Evolutionary conservation across 2,797 vertebrate genomes (phyloP).

Genomic region (Myiotriccus ornatus): DNA sequence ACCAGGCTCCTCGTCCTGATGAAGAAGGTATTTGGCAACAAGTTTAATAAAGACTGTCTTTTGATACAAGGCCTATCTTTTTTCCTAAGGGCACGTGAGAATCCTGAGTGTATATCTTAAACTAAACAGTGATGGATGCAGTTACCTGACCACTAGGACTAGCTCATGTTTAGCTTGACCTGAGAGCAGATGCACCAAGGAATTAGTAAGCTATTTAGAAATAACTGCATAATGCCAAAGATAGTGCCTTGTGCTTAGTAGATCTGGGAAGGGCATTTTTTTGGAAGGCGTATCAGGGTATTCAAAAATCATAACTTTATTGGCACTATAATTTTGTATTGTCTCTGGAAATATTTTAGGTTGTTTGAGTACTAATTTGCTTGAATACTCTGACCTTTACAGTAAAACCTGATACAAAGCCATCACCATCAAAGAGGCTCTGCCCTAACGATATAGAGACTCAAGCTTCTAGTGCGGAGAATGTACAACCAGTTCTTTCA

Average conservation of each 20-base stretch:
- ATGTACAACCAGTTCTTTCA: conserved; percentile 70
- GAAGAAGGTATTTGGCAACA: conserved; percentile 79
- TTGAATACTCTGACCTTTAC: conserved; percentile 23
- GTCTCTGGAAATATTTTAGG: neutral
- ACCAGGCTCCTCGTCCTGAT: conserved; percentile 65
- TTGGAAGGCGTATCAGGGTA: neutral
- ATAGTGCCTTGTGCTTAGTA: neutral
- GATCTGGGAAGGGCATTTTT: neutral
- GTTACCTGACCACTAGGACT: neutral
- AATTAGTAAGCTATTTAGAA: neutral
- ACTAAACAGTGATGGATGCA: neutral
- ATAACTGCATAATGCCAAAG: neutral
- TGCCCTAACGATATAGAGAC: conserved; percentile 81
- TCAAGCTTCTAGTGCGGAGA: conserved; percentile 76
- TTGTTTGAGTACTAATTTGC: neutral
- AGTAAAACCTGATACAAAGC: conserved; percentile 84
- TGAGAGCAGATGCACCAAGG: neutral
- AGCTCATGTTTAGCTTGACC: neutral
- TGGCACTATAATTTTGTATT: neutral
- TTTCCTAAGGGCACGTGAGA: neutral
- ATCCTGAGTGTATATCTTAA: neutral
- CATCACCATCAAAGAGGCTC: conserved; percentile 89
- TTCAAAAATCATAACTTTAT: neutral
- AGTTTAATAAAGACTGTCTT: neutral
- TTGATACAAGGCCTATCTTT: neutral